Base-by-base conservation (phyloP, 2,888 invertebrate species). In the Teleiodes luculella region DNA sequence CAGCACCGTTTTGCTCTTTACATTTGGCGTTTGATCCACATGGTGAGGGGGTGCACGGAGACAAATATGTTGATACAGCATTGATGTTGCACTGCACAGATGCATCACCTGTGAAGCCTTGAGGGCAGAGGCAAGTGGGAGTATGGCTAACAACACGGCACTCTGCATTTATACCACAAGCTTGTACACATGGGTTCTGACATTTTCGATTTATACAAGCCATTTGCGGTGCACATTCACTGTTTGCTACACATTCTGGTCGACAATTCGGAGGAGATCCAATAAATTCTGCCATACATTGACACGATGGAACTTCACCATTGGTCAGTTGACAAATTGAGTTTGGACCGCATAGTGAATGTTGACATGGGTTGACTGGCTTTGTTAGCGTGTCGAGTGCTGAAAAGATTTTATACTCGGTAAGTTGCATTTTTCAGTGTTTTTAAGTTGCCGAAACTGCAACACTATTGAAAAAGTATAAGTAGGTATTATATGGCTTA, bases 191-290 rank as follows among this genome's bases (percentile, higher is more conserved):
- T 14, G 95, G 95, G 75, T 95, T 93, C 71, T 91, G 91, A 77
- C 96, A 96, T 81, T 94, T 95, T 72, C 92, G 92, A 74, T 94
- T 94, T 35, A 94, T 92, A 73, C 96, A 96, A 43, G 95, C 94
- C 72, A 91, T 79, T 67, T 92, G 91, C 45, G 91, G 87, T 2
- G 92, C 68, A 70, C 95, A 95, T 82, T 95, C 95, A 56, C 92
- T 92, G 70, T 94, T 95, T 1, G 92, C 86, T 37, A 94, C 84
- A 71, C 95, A 95, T 85, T 95, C 94, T 8, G 94, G 94, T 50
- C 92, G 90, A 68, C 94, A 94, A 69, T 92, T 92, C 0, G 94
- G 94, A 20, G 95, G 94, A 49, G 92, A 86, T 46, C 95, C 95
- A 47, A 92, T 90, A 73, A 91, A 95, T 51, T 92, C 91, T 4